phyloP scores from a whole-genome alignment of 2,888 invertebrate genomes.

The Gari tellinella region DNA sequence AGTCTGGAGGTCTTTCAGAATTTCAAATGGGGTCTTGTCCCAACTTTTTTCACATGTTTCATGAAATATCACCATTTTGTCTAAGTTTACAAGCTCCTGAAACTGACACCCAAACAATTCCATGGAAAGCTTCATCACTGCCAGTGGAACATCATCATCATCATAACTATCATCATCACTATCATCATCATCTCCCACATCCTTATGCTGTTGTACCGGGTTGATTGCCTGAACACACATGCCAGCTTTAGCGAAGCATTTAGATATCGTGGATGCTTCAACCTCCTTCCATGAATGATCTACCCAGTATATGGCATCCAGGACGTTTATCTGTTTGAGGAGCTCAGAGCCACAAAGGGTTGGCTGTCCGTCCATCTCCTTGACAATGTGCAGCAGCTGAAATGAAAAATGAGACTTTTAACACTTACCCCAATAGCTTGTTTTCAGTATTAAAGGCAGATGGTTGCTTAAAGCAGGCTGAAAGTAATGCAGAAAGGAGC shows the following conservation, averaged over 20 bases:
- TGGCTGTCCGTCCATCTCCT: slow-evolving; percentile 18
- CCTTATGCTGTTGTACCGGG: neutral
- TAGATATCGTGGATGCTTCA: neutral
- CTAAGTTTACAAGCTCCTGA: too few relatives aligned
- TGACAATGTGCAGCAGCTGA: neutral
- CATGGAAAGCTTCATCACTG: slow-evolving; percentile 2
- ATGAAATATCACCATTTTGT: too few relatives aligned
- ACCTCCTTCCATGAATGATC: slow-evolving; percentile 2
- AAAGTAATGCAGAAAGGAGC: too few relatives aligned
- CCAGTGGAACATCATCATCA: slow-evolving; percentile 14
- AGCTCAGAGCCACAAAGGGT: slow-evolving; percentile 12
- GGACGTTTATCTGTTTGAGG: slow-evolving; percentile 11
- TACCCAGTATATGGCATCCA: slow-evolving; percentile 46
- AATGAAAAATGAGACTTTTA: too few relatives aligned
- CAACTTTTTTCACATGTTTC: too few relatives aligned
- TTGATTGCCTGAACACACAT: neutral
- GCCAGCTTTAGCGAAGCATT: slow-evolving; percentile 20
- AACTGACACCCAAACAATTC: slow-evolving; percentile 25
- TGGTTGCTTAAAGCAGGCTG: too few relatives aligned
- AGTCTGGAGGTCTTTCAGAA: too few relatives aligned
- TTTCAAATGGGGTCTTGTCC: too few relatives aligned
- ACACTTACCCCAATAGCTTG: too few relatives aligned
- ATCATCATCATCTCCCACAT: too few relatives aligned
- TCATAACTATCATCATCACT: too few relatives aligned
- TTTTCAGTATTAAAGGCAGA: too few relatives aligned